phyloP scores from a whole-genome alignment of 2,888 invertebrate genomes.

The Pegoplata infirma region DNA sequence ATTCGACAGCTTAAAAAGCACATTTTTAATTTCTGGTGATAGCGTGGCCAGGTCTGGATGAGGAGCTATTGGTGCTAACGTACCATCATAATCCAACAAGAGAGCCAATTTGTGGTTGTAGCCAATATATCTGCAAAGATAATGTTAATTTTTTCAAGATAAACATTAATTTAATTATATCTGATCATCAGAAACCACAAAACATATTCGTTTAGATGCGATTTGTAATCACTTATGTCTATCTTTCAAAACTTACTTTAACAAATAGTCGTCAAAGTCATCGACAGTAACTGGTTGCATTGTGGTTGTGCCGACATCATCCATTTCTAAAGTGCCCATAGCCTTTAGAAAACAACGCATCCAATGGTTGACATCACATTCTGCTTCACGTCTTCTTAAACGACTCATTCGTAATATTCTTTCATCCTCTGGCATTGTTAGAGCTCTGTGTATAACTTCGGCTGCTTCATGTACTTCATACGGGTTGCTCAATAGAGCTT shows the following conservation, averaged over 20 bases:
- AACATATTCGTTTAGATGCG: neutral
- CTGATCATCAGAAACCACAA: neutral
- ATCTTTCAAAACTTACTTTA: slow-evolving; percentile 83
- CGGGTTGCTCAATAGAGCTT: slow-evolving; percentile 92
- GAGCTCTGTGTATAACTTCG: slow-evolving; percentile 90
- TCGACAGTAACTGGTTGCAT: slow-evolving; percentile 95
- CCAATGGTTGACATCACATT: slow-evolving; percentile 93
- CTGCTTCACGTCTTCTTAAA: slow-evolving; percentile 87
- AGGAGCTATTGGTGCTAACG: slow-evolving; percentile 91
- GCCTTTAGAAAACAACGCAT: slow-evolving; percentile 92
- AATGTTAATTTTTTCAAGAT: too few species aligned
- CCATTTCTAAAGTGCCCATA: slow-evolving; percentile 90
- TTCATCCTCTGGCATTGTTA: slow-evolving; percentile 95
- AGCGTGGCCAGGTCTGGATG: slow-evolving; percentile 93
- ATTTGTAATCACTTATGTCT: neutral
- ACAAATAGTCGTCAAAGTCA: slow-evolving; percentile 92
- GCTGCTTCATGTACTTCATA: slow-evolving; percentile 93
- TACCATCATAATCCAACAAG: slow-evolving; percentile 92
- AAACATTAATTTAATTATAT: neutral
- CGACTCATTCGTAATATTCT: slow-evolving; percentile 91
- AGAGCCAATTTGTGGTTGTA: slow-evolving; percentile 91
- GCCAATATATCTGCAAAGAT: slow-evolving; percentile 92
- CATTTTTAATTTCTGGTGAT: slow-evolving; percentile 90
- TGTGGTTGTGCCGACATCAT: slow-evolving; percentile 89
- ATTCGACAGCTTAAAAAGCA: slow-evolving; percentile 89